Evolutionary conservation across 2,113 vertebrate species (phyloP).

Genomic region (Thalassoma bifasciatum): DNA sequence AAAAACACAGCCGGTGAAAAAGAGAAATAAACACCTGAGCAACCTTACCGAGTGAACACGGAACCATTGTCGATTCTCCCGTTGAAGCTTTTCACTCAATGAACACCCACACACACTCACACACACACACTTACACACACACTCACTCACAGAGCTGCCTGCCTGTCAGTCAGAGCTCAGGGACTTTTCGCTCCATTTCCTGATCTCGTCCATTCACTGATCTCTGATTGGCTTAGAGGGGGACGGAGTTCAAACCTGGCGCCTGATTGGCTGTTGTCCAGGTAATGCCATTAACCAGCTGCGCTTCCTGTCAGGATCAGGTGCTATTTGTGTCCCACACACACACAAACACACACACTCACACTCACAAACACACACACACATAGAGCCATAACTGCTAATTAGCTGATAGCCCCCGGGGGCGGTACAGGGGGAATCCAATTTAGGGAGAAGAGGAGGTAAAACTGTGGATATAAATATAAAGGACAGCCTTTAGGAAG

Average conservation of each 20-base stretch:
- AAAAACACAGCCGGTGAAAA: background rate
- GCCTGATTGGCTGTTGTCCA: constrained; percentile 64
- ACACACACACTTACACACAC: background rate
- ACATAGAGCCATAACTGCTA: constrained; percentile 25
- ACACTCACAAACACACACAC: constrained; percentile 41
- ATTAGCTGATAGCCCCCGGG: constrained; percentile 41
- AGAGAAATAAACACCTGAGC: constrained; percentile 5
- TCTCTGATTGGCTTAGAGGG: constrained; percentile 71
- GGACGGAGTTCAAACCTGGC: constrained; percentile 25
- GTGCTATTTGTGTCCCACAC: constrained; percentile 65
- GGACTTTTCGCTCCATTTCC: constrained; percentile 56
- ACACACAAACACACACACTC: constrained; percentile 29
- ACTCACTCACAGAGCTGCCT: too few relatives aligned
- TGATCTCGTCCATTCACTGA: constrained; percentile 50
- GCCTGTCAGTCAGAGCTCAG: constrained; percentile 55
- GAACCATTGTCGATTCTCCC: constrained; percentile 15
- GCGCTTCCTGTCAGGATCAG: constrained; percentile 72
- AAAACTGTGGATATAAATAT: background rate
- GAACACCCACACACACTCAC: constrained; percentile 8
- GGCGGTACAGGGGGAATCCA: constrained; percentile 8
- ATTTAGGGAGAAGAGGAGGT: background rate
- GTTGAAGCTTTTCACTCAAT: constrained; percentile 33
- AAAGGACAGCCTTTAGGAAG: background rate
- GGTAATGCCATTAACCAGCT: constrained; percentile 70
- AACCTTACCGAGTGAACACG: constrained; percentile 46